Percentiles rank a stretch among this genome's conserved stretches.
Conservation (phyloP, 30 jellyfish, hydroid and myxozoan species). For the Phacellophora camtschatica region DNA sequence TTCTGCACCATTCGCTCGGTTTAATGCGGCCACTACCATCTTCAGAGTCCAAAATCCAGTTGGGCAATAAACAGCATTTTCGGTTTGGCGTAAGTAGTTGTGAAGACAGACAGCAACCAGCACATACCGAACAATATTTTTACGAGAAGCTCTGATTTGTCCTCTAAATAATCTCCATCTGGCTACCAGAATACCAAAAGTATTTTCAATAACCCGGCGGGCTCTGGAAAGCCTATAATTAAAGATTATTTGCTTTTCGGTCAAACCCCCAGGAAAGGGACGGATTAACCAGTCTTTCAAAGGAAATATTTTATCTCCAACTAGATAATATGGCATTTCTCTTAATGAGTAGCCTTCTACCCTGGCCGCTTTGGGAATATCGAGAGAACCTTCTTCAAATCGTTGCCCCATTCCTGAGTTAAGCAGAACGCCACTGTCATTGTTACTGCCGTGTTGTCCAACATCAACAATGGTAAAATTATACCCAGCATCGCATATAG, state of each 20-base stretch:
- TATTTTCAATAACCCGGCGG: conserved; percentile 9
- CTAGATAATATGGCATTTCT: conserved; percentile 35
- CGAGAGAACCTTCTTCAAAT: conserved; percentile 23
- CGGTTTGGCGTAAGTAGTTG: conserved; percentile 52
- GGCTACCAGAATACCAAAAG: conserved; percentile 35
- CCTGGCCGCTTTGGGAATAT: conserved; percentile 5
- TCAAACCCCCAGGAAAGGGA: conserved; percentile 50
- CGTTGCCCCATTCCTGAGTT: conserved; percentile 48
- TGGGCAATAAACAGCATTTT: conserved; percentile 48
- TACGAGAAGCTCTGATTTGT: conserved; percentile 14
- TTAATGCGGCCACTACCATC: conserved; percentile 38
- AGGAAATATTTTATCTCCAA: conserved; percentile 64
- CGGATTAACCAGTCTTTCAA: conserved; percentile 56
- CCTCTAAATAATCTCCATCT: conserved; percentile 35
- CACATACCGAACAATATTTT: conserved; percentile 5
- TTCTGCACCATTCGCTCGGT: conserved; percentile 25
- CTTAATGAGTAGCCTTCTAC: conserved; percentile 1
- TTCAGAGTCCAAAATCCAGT: conserved; percentile 67
- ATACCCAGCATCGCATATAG: conserved; percentile 69
- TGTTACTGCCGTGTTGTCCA: conserved; percentile 56
- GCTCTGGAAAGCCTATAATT: conserved; percentile 46
- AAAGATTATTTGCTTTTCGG: conserved; percentile 35
- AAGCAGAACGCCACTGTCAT: conserved; percentile 42
- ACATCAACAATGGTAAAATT: conserved; percentile 23
- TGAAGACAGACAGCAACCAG: conserved; percentile 43